Evolutionary conservation across 2,888 invertebrate genomes (phyloP), one percentile per base, ranked within the genome.

Genomic region (Cancer borealis): DNA sequence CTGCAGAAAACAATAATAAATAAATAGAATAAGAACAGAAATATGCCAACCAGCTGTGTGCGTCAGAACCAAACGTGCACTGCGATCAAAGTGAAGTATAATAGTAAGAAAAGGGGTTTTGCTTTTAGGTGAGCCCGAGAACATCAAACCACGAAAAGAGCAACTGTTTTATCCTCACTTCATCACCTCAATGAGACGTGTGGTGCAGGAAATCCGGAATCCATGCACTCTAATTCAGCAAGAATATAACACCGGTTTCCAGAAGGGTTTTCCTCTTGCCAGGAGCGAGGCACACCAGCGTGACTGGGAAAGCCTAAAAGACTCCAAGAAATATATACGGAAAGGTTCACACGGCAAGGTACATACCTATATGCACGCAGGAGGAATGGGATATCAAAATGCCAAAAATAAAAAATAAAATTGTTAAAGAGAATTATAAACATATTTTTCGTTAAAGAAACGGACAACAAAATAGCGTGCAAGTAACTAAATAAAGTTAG

Each of bases 231-330:
- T 21, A n/a, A 66, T 66, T 6, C 66, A n/a, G 21, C n/a, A 14
- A 66, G 66, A 66, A 66, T n/a, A n/a, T n/a, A 66, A 66, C 66
- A 66, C 66, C 66, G 21, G 66, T 66, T 66, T 66, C 66, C 66
- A 66, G 66, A 66, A n/a, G 66, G 66, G 66, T 66, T 66, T 66
- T 66, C 66, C 66, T 66, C n/a, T 54, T 66, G n/a, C 66, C 66
- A 21, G n/a, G n/a, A 66, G 66, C 66, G 66, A 66, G 66, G 66
- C 66, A 66, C 6, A 3, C 21, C 54, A n/a, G 66, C 66, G n/a
- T 66, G 66, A 66, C 54, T 8, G 66, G 66, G 66, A 66, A 66
- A 66, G 21, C 17, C 66, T 21, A n/a, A 66, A 66, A 17, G 0
- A n/a, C 66, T 21, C n/a, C n/a, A 66, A 66, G 2, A 66, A 14